Base-by-base conservation (phyloP, 2,797 vertebrate genomes). In the Peromyscus melanophrys region DNA sequence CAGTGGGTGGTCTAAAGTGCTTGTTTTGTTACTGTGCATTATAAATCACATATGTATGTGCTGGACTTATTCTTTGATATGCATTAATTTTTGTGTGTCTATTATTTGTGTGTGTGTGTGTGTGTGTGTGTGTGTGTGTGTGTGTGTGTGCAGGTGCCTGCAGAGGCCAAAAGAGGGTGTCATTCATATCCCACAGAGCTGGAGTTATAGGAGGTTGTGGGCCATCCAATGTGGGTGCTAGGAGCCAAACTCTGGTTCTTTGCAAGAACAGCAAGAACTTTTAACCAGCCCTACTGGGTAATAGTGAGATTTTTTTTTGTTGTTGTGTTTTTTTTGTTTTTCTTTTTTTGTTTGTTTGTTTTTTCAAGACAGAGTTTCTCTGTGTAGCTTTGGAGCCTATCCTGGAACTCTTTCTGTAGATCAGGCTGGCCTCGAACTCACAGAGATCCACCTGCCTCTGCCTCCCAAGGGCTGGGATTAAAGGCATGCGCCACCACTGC, bases 31-130 rank as follows among this genome's bases (percentile, higher is more conserved):
- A 82, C 92, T 87, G 40, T 8, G 13, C 1, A 85, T 81, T 46
- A 21, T 83, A 94, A 86, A 29, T 67, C 67, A 85, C 55, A 84
- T 92, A 16, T 40, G 27, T 92, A 16, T 40, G 27, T 59, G 1
- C 57, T 65, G 52, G 63, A 67, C 23, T 57, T 87, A 55, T 61
- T 93, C 37, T 92, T 84, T 97, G 49, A 84, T 40, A 37, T 75
- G 77, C 46, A 37, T 87, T 83, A 61, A 92, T 23, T 92, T 87
- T 87, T 63, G 25, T 63, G 31, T 59, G n/a, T 71, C 76, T 89
- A 40, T 73, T 57, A 46, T 40, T 29, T 67, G 14, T 84, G 11
- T 85, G 2, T 73, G 65, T 69, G 7, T 83, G 4, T 61, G 21
- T 80, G 17, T 83, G 81, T 83, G 25, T 82, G n/a, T 81, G 21